A percentile compares a stretch with the other conserved stretches of the same genome.
Conservation (phyloP, 2,113 vertebrate genomes). For the Sebastes fasciatus region DNA sequence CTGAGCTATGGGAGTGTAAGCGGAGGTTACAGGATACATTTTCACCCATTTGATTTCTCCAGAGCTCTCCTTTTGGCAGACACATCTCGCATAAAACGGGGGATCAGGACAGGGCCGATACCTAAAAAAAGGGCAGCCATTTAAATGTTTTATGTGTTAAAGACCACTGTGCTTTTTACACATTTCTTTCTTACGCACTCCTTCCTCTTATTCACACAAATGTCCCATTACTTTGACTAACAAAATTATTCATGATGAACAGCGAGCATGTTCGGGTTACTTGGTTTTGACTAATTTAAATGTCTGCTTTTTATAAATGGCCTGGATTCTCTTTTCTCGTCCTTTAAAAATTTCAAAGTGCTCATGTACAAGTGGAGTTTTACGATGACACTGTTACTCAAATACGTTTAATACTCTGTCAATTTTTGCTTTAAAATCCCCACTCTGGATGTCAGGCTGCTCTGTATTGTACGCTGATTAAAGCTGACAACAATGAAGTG, state of each 20-base stretch:
- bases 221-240: conserved; percentile 22
- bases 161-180: conserved; percentile 31
- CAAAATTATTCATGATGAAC: conserved; percentile 56
- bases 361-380: neutral
- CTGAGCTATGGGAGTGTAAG: conserved; percentile 21
- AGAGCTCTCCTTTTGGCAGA: conserved; percentile 29
- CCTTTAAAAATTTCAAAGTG: neutral
- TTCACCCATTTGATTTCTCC: conserved; percentile 34
- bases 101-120: neutral
- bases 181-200: conserved; percentile 11
- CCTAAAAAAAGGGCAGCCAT: conserved; percentile 29
- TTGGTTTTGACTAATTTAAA: conserved; percentile 10
- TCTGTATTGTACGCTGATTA: neutral
- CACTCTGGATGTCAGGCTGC: neutral
- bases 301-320: conserved; percentile 15
- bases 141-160: conserved; percentile 49
- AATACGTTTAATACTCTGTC: conserved; percentile 11
- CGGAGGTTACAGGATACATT: conserved; percentile 33
- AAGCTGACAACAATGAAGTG: conserved; percentile 11
- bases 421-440: conserved; percentile 6
- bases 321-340: neutral
- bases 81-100: neutral
- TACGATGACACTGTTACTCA: neutral
- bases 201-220: conserved; percentile 9
- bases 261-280: neutral